A percentile compares a stretch with the other conserved stretches of the same genome.
Evolutionary conservation across 1,140 invertebrate genomes (phyloP).

Genomic region (Ectropis grisescens): DNA sequence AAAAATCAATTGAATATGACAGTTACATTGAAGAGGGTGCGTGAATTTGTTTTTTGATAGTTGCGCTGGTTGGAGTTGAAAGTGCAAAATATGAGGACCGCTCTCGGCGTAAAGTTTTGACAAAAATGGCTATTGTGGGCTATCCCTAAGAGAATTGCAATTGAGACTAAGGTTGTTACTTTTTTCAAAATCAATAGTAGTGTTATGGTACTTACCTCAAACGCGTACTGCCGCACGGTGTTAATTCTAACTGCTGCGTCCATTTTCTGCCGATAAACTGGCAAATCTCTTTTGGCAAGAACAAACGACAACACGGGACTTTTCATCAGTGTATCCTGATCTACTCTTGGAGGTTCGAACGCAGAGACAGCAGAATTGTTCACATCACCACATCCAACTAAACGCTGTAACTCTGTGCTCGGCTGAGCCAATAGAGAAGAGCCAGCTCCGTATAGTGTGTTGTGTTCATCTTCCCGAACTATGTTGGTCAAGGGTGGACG

Average conservation of each 20-base stretch:
- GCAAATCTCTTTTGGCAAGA: conserved; percentile 36
- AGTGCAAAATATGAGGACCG: too few relatives aligned
- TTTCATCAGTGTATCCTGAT: conserved; percentile 29
- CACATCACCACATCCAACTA: conserved; percentile 65
- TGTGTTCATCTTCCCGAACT: conserved; percentile 18
- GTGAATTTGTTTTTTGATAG: too few relatives aligned
- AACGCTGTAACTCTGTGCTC: conserved; percentile 81
- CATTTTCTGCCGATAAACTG: conserved; percentile 42
- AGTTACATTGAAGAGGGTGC: too few relatives aligned
- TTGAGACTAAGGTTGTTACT: too few relatives aligned
- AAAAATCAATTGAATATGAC: too few relatives aligned
- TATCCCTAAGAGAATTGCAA: too few relatives aligned
- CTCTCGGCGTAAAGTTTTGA: too few relatives aligned
- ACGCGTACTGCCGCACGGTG: conserved; percentile 55
- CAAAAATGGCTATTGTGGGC: too few relatives aligned
- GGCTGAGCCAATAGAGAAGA: conserved; percentile 87
- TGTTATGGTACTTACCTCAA: conserved; percentile 55
- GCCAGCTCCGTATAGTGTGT: conserved; percentile 58
- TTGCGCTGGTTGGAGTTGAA: too few relatives aligned
- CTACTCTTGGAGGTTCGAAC: conserved; percentile 35
- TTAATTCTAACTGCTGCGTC: conserved; percentile 51
- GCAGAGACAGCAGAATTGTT: conserved; percentile 29
- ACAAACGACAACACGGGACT: conserved; percentile 54
- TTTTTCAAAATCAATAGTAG: too few relatives aligned
- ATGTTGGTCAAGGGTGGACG: conserved; percentile 17